A percentile compares a stretch with the other conserved stretches of the same genome.
Evolutionary conservation across 2,797 vertebrate genomes (phyloP).

Genomic region (Melanogrammus aeglefinus): DNA sequence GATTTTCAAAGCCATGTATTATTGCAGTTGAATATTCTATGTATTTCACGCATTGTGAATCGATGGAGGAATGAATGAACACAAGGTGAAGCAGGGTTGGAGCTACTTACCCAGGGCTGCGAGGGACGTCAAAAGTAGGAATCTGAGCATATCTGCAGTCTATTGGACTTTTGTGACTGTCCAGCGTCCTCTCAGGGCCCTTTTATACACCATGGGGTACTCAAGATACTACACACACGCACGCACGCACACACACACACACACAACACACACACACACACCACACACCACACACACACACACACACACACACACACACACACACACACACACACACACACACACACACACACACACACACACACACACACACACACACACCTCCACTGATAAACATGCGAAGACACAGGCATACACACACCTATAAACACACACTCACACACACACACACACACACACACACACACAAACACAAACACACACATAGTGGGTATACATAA

Average conservation of each 20-base stretch:
- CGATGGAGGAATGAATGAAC: not conserved
- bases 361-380: not conserved
- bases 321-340: no score
- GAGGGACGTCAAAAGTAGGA: constrained; percentile 68
- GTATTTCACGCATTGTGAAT: not conserved
- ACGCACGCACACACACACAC: no score
- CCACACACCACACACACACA: not conserved
- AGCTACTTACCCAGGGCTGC: constrained; percentile 68
- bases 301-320: not conserved
- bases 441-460: not conserved
- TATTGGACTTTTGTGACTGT: constrained; percentile 29
- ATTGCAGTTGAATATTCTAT: not conserved
- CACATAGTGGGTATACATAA: constrained; percentile 1
- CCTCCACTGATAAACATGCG: not conserved
- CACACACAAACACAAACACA: constrained; percentile 2
- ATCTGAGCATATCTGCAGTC: constrained; percentile 68
- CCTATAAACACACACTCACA: not conserved
- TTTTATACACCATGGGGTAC: constrained; percentile 50
- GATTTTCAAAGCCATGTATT: not conserved
- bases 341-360: not conserved
- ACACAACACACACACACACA: no score
- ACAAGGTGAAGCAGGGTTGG: constrained; percentile 11
- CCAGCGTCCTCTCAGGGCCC: not conserved
- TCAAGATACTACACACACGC: not conserved
- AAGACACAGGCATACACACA: not conserved